These are phyloP conservation scores for Melanchra persicariae DNA, from an alignment of 2,888 invertebrate species.

Conservation along the genomic window DNA sequence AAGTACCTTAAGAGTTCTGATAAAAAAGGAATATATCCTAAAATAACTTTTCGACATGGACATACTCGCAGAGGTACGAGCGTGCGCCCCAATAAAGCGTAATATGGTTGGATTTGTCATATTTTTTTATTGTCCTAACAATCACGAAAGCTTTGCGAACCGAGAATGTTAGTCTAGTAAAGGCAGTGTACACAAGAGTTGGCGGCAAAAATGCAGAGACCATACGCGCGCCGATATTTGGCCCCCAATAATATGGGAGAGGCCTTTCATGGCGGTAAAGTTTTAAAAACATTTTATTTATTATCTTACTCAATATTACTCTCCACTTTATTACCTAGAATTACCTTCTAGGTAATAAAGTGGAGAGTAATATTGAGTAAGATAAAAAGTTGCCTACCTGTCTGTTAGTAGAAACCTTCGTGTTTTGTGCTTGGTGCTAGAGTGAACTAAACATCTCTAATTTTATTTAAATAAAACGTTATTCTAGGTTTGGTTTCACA, in stretches of 20 bases:
- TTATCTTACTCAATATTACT: too few species aligned
- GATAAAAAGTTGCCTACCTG: neutral
- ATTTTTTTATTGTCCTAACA: conserved; percentile 85
- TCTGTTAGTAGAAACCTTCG: neutral
- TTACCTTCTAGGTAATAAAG: neutral
- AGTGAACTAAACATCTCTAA: neutral
- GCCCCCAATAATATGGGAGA: conserved; percentile 84
- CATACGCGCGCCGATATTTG: conserved; percentile 81
- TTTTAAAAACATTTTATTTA: conserved; percentile 21
- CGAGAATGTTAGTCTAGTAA: conserved; percentile 64
- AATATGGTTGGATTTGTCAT: conserved; percentile 83
- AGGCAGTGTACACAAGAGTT: conserved; percentile 33
- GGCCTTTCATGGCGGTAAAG: conserved; percentile 83
- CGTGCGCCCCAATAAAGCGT: conserved; percentile 85
- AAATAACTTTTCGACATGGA: conserved; percentile 3
- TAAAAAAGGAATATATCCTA: conserved; percentile 45
- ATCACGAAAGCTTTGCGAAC: conserved; percentile 79
- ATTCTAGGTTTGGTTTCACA: neutral
- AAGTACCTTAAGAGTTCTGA: neutral
- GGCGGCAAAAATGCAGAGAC: conserved; percentile 82
- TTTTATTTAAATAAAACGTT: neutral
- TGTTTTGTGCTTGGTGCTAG: neutral
- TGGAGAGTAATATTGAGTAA: neutral
- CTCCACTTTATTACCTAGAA: too few species aligned
- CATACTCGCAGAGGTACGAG: conserved; percentile 59